Evolutionary conservation across 1,140 invertebrate genomes (phyloP).

Genomic region (Drosophila varians): DNA sequence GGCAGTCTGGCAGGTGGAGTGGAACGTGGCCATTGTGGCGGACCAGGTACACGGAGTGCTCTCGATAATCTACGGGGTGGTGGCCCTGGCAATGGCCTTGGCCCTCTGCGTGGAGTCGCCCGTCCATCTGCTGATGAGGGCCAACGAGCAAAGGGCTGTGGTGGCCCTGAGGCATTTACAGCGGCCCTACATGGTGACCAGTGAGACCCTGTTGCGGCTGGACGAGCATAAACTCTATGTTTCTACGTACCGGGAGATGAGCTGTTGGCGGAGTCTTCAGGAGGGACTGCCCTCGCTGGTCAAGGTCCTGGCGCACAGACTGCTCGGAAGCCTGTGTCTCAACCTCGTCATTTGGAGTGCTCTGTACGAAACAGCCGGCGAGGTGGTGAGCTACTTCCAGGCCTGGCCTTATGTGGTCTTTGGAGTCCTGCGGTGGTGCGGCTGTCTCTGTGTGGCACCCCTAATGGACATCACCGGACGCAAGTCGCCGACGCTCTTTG

Average conservation of each 20-base stretch:
- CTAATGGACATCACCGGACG: conserved; percentile 64
- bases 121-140: conserved; percentile 51
- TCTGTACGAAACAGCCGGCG: conserved; percentile 23
- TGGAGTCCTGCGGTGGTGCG: conserved; percentile 49
- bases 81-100: conserved; percentile 40
- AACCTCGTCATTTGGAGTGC: conserved; percentile 51
- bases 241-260: conserved; percentile 39
- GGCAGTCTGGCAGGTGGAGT: conserved; percentile 38
- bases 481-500: conserved; percentile 61
- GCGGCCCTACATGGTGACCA: conserved; percentile 63
- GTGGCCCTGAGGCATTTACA: conserved; percentile 62
- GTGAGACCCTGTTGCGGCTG: conserved; percentile 66
- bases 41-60: conserved; percentile 67
- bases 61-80: conserved; percentile 48
- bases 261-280: conserved; percentile 16
- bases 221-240: conserved; percentile 76
- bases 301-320: conserved; percentile 53
- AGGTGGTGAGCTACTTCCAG: conserved; percentile 32
- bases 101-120: conserved; percentile 68
- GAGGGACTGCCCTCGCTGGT: conserved; percentile 46
- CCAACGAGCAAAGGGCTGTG: conserved; percentile 58
- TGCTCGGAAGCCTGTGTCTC: conserved; percentile 47
- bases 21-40: conserved; percentile 45
- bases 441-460: conserved; percentile 47
- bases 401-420: conserved; percentile 66